Evolutionary conservation across 1,140 invertebrate genomes (phyloP).

Genomic region (Penaeus indicus): DNA sequence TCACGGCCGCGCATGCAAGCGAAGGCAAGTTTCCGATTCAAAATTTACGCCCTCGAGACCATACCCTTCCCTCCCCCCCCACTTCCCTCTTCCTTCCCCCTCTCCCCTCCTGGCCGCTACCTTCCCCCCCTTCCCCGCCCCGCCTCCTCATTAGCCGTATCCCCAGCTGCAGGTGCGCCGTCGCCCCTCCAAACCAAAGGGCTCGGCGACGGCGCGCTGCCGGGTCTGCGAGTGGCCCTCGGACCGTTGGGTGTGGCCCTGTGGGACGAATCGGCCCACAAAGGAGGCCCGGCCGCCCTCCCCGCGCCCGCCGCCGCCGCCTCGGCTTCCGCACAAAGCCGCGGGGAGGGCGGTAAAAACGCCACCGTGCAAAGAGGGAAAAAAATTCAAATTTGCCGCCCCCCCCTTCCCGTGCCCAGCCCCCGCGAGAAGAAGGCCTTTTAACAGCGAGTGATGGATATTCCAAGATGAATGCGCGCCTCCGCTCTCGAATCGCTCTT

Average conservation of each 20-base stretch:
- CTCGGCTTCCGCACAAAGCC: slow-evolving; percentile 29
- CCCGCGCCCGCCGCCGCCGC: slow-evolving; percentile 24
- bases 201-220: neutral
- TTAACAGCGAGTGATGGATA: slow-evolving; percentile 37
- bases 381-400: slow-evolving; percentile 47
- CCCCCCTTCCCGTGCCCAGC: no score
- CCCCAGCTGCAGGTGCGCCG: neutral
- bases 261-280: slow-evolving; percentile 42
- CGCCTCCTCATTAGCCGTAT: slow-evolving; percentile 10
- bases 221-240: neutral
- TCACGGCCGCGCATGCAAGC: no score
- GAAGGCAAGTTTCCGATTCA: neutral
- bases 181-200: neutral
- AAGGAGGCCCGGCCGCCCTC: slow-evolving; percentile 3
- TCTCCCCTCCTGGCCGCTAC: neutral
- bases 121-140: neutral
- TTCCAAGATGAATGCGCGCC: slow-evolving; percentile 32
- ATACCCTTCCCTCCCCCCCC: neutral
- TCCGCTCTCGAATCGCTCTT: slow-evolving; percentile 45
- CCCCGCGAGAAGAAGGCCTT: slow-evolving; percentile 18
- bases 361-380: neutral
- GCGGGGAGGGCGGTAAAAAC: slow-evolving; percentile 19
- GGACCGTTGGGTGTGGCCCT: slow-evolving; percentile 51
- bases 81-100: neutral
- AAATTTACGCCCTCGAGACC: slow-evolving; percentile 11